phyloP scores from a whole-genome alignment of 2,113 vertebrate species.

The Pomatostomus ruficeps region DNA sequence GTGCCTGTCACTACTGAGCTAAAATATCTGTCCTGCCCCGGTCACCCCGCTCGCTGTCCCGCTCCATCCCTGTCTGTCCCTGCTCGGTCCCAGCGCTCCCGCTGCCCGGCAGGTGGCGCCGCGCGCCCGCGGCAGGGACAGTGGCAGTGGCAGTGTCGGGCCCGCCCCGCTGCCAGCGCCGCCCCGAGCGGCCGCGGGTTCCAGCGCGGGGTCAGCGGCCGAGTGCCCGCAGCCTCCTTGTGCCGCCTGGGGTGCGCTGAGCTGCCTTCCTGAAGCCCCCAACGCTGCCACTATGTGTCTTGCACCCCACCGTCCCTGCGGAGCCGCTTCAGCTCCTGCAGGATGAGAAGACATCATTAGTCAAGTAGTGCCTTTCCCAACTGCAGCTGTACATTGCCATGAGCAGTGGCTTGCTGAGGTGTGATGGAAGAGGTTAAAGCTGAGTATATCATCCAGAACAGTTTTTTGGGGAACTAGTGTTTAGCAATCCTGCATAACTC shows the following conservation, averaged over 20 bases:
- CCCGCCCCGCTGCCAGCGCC: not conserved
- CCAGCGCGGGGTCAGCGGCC: too few species aligned
- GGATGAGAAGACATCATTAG: too few species aligned
- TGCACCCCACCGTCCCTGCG: rapidly evolving
- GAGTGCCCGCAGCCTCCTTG: rapidly evolving
- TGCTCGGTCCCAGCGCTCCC: not conserved
- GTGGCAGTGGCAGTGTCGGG: not conserved
- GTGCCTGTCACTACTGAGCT: rapidly evolving
- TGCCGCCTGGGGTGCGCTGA: rapidly evolving
- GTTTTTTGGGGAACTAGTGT: rapidly evolving
- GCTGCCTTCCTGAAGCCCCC: rapidly evolving
- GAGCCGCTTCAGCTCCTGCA: not conserved
- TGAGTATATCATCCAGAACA: rapidly evolving
- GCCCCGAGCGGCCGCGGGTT: too few species aligned
- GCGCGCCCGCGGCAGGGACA: not conserved
- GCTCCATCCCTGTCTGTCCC: rapidly evolving
- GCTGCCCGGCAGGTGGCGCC: not conserved
- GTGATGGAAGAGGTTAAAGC: too few species aligned
- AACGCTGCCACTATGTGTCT: rapidly evolving
- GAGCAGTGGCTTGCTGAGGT: not conserved
- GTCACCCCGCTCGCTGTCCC: not conserved
- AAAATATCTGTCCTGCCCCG: not conserved
- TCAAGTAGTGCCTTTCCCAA: rapidly evolving
- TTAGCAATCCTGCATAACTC: not conserved
- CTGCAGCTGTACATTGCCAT: rapidly evolving